Evolutionary conservation across 2,888 invertebrate genomes (phyloP), one percentile per base, ranked within the genome.

Genomic region (Pachliopta kotzebuea): DNA sequence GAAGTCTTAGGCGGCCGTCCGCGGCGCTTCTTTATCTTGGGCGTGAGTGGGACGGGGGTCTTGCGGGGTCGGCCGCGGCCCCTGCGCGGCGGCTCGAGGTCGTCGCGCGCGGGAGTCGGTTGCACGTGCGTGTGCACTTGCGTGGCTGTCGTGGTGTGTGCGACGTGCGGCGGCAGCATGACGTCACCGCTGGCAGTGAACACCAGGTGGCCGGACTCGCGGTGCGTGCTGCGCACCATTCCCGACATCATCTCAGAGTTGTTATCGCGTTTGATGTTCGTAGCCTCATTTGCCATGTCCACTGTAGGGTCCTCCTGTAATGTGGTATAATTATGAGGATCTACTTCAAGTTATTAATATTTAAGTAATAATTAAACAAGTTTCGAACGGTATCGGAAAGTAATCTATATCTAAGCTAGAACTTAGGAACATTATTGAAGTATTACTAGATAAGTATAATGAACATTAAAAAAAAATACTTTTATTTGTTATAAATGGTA

Each of bases 41-140:
- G 90, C 45, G 87, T 86, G 37, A 89, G 74, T 0, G 90, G 90
- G 68, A 92, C 74, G 9, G 93, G 93, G 9, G 92, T 92, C 81
- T 93, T 93, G 68, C 93, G 78, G 0, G 93, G 93, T 0, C 93
- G 70, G 0, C 93, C 93, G 53, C 93, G 79, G 0, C 85, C 88
- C 52, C 88, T 78, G n/a, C 93, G 83, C 6, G 88, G 86, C 1
- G 89, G 90, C 62, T 87, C 86, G 31, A 83, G 68, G 65, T 84
- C 86, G 55, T 80, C 79, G 64, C 80, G 63, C 1, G 77, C 74
- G 0, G 80, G 77, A 7, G 80, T 37, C 0, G 18, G 53, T 24
- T 23, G 42, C 50, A 66, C 49, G 24, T 21, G 50, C 21, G 52
- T 60, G 2, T 87, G 76, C 0, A 55, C 37, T 11, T 45, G 59